Base-by-base conservation (phyloP, 2,113 vertebrate genomes). In the Sinocyclocheilus maitianheensis region DNA sequence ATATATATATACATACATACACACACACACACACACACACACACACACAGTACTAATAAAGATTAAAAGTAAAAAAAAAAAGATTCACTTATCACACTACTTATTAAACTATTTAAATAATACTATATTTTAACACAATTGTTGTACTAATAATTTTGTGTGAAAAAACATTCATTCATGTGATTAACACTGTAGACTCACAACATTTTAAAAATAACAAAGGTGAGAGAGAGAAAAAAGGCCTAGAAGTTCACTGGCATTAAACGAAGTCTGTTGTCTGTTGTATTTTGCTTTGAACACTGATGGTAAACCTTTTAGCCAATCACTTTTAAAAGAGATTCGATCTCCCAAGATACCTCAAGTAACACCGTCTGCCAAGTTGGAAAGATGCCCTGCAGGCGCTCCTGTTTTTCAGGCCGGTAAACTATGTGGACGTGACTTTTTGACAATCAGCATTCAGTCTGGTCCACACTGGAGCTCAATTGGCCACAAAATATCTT, bases 251-350 rank as follows among this genome's bases (percentile, higher is more conserved):
- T 8, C 43, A 26, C 40, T 26, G 12, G 5, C 72, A 48, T 8
- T 76, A 26, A 76, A 48, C 16, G n/a, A 4, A 43, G 18, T 40
- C 34, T 71, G 14, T 30, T 8, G 30, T 69, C 26, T 69, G 67
- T 10, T 72, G 69, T 24, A 14, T 24, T 75, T 24, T 48, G 11
- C 72, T 46, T 75, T 48, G n/a, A 76, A 48, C n/a, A 24, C 11
- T 76, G 43, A 48, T 76, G 43, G 12, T 16, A 7, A 51, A 76
- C 2, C n/a, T 75, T 75, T 75, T 43, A 75, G 40, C n/a, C 43
- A 51, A n/a, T 51, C 43, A 76, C 12, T 48, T 75, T 76, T 48
- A 76, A 76, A 76, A n/a, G 22, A 76, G 43, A 48, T 76, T 48
- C 46, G 2, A 75, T 75, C 71, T 43, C 71, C 37, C 20, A 6